Percentiles rank a stretch among this genome's conserved stretches.
Evolutionary conservation across 2,797 vertebrate genomes (phyloP).

Genomic region (Triplophysa bombifrons): DNA sequence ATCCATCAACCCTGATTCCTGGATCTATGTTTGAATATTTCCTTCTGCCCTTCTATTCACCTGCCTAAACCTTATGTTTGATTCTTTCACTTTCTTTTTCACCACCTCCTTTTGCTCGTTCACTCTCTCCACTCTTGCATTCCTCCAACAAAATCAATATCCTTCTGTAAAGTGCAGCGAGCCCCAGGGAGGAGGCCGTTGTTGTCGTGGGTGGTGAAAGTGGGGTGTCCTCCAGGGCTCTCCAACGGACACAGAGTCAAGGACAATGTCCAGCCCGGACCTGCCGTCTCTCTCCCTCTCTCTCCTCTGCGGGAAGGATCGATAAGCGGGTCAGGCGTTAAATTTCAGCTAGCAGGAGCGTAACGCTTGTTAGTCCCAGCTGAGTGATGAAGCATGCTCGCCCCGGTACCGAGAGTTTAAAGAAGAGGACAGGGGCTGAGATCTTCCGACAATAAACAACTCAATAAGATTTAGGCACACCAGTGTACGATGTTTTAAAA

Average conservation of each 20-base stretch:
- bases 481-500: constrained; percentile 28
- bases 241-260: constrained; percentile 76
- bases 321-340: constrained; percentile 83
- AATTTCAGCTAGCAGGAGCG: constrained; percentile 75
- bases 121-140: constrained; percentile 26
- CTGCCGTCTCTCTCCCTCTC: constrained; percentile 51
- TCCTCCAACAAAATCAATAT: constrained; percentile 79
- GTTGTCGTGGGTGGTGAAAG: constrained; percentile 64
- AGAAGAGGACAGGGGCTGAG: constrained; percentile 67
- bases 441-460: constrained; percentile 73
- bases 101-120: constrained; percentile 58
- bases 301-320: constrained; percentile 68
- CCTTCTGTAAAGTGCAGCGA: constrained; percentile 77
- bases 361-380: constrained; percentile 69
- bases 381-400: constrained; percentile 60
- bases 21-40: constrained; percentile 1
- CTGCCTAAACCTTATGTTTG: constrained; percentile 41
- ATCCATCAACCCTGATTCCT: constrained; percentile 5
- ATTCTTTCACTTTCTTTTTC: constrained; percentile 10
- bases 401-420: constrained; percentile 36
- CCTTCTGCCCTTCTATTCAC: constrained; percentile 35
- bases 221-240: constrained; percentile 68
- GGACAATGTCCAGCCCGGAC: constrained; percentile 70
- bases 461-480: constrained; percentile 70
- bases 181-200: constrained; percentile 69